Conservation (phyloP, 2,113 vertebrate species). For the Neomonachus schauinslandi region DNA sequence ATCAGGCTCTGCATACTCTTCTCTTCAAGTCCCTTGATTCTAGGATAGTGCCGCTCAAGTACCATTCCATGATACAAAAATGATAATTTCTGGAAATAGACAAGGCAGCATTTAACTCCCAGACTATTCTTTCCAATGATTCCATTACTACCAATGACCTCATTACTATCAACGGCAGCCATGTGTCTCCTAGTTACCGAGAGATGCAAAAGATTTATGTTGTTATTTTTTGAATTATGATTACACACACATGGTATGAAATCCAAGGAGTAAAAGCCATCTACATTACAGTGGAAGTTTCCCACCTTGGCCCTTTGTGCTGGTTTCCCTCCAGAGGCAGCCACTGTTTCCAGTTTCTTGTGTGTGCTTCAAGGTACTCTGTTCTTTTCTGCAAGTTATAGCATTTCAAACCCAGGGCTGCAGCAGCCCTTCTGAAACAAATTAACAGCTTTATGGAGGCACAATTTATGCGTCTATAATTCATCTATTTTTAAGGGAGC, state of each 20-base stretch:
- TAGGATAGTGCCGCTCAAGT: not conserved
- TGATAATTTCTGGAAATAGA: constrained; percentile 33
- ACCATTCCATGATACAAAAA: not conserved
- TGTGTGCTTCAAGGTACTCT: not conserved
- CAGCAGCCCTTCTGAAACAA: not conserved
- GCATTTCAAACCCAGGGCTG: not conserved
- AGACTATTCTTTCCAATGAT: not conserved
- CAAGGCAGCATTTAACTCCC: not conserved
- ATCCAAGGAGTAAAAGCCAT: not conserved
- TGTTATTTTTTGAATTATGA: not conserved
- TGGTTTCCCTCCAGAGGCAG: not conserved
- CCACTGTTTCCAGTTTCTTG: not conserved
- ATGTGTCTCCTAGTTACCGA: not conserved
- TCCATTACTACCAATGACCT: not conserved
- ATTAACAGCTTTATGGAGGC: not conserved
- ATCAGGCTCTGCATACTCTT: not conserved
- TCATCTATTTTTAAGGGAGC: not conserved
- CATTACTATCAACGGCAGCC: not conserved
- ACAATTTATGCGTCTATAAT: not conserved
- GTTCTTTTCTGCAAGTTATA: not conserved
- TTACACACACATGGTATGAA: not conserved
- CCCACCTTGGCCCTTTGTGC: fast-evolving
- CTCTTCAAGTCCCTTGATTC: not conserved
- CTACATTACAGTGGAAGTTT: not conserved
- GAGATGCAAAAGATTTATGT: not conserved